These are phyloP conservation scores for Micrasema minimum DNA, from an alignment of 1,140 invertebrate species.

Conservation along the genomic window DNA sequence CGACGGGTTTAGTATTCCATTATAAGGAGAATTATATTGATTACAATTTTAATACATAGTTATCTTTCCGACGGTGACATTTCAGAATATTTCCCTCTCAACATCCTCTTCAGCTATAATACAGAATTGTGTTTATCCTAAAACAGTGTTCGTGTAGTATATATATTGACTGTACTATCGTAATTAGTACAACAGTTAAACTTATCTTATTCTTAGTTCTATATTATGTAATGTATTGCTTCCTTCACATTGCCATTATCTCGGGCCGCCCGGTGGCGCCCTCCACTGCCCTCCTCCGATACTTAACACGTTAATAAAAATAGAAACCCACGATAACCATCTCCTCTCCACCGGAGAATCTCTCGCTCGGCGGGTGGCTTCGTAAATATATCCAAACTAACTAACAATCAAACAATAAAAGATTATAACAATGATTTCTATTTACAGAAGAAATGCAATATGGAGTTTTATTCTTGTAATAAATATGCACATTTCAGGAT, in stretches of 20 bases:
- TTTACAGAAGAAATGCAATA: slow-evolving; percentile 52
- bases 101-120: slow-evolving; percentile 14
- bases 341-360: no score
- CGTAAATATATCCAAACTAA: slow-evolving; percentile 43
- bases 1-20: slow-evolving; percentile 39
- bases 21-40: slow-evolving; percentile 34
- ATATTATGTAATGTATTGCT: slow-evolving; percentile 53
- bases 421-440: slow-evolving; percentile 46
- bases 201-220: slow-evolving; percentile 47
- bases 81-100: slow-evolving; percentile 18
- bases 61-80: slow-evolving; percentile 14
- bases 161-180: slow-evolving; percentile 45
- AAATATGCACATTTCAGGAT: slow-evolving; percentile 48
- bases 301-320: slow-evolving; percentile 29
- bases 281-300: neutral
- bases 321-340: slow-evolving; percentile 17
- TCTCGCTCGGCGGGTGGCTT: no score
- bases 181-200: slow-evolving; percentile 41
- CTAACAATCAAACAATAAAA: slow-evolving; percentile 46
- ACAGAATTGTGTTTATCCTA: slow-evolving; percentile 42
- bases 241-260: slow-evolving; percentile 51
- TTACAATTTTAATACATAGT: slow-evolving; percentile 39
- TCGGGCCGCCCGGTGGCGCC: slow-evolving; percentile 4
- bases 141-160: slow-evolving; percentile 33
- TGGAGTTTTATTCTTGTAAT: slow-evolving; percentile 44